These are phyloP conservation scores for Brachypteracias leptosomus DNA, from an alignment of 2,113 vertebrate species.

Conservation along the genomic window DNA sequence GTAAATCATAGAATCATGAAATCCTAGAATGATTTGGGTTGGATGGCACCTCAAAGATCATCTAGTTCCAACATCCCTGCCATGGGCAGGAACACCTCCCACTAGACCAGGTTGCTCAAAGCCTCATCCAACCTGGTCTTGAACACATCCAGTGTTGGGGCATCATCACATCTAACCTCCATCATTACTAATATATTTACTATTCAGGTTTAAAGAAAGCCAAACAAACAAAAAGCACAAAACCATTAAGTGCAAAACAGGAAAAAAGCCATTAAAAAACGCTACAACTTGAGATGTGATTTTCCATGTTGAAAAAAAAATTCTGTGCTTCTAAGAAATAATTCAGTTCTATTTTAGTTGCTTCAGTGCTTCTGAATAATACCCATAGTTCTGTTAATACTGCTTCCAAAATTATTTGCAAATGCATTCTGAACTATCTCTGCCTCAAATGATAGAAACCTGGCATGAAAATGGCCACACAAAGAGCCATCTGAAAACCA, in stretches of 20 bases:
- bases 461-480: background rate
- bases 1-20: background rate
- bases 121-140: too few relatives aligned
- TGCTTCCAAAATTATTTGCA: conserved; percentile 5
- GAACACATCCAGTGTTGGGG: too few relatives aligned
- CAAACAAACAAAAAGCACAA: background rate
- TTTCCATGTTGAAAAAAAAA: background rate
- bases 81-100: too few relatives aligned
- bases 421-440: background rate
- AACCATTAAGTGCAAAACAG: background rate
- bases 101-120: too few relatives aligned
- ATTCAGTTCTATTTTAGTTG: background rate
- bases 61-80: too few relatives aligned
- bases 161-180: too few relatives aligned
- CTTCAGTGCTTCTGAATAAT: background rate
- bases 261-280: background rate
- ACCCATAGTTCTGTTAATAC: background rate
- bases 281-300: background rate
- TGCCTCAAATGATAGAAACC: background rate
- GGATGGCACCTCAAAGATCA: too few relatives aligned
- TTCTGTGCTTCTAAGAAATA: background rate
- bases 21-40: too few relatives aligned
- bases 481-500: background rate
- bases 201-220: background rate
- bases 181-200: background rate